Evolutionary conservation across 2,113 vertebrate species (phyloP).

Genomic region (Natator depressus): DNA sequence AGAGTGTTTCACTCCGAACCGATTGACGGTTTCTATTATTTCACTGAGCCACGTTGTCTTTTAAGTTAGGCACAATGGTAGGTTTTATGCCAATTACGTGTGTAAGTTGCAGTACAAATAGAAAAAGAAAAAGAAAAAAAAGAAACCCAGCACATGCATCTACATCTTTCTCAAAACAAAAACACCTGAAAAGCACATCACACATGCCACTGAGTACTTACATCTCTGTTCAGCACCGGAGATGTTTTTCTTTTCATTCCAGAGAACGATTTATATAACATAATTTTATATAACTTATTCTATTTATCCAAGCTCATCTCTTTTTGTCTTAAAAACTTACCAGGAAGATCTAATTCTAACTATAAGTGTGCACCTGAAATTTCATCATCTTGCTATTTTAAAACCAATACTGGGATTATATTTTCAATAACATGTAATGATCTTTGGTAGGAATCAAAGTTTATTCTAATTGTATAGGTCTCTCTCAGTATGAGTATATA

Average conservation of each 20-base stretch:
- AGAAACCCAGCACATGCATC: rapidly evolving
- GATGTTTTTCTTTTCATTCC: background rate
- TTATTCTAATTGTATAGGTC: background rate
- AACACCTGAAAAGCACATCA: background rate
- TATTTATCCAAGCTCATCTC: background rate
- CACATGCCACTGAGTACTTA: background rate
- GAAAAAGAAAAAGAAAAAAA: rapidly evolving
- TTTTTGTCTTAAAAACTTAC: background rate
- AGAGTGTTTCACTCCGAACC: rapidly evolving
- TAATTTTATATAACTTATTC: background rate
- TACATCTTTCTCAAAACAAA: background rate
- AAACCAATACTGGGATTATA: background rate
- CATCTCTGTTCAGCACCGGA: background rate
- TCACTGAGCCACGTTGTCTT: rapidly evolving
- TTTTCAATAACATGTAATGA: background rate
- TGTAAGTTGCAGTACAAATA: rapidly evolving
- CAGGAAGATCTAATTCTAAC: background rate
- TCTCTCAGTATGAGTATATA: background rate
- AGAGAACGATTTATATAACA: background rate
- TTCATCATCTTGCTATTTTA: background rate
- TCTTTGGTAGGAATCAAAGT: slow-evolving; percentile 6
- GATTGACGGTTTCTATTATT: background rate
- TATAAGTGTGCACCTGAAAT: background rate
- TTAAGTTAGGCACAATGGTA: rapidly evolving
- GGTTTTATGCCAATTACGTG: background rate